These are phyloP conservation scores for Odocoileus virginianus DNA, from an alignment of 2,113 vertebrate species.

Conservation along the genomic window DNA sequence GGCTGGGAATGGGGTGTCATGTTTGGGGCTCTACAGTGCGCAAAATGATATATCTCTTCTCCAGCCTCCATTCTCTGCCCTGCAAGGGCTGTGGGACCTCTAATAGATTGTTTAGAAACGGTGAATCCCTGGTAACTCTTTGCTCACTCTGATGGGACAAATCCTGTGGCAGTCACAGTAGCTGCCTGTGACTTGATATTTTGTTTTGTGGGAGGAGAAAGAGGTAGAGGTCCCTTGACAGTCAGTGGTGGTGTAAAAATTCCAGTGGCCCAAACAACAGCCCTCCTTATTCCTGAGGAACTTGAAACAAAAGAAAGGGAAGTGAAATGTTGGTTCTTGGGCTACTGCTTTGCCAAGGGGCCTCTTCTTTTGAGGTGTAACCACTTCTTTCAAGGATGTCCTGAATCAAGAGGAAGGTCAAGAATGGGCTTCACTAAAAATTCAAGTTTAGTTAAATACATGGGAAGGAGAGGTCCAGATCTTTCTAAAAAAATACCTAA, in stretches of 20 bases:
- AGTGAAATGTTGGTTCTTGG: background rate
- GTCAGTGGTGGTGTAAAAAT: background rate
- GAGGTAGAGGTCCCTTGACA: background rate
- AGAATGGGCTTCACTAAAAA: background rate
- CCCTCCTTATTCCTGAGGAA: background rate
- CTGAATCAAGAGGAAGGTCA: background rate
- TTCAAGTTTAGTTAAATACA: background rate
- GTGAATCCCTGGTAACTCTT: background rate
- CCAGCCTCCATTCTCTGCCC: background rate
- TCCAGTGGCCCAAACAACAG: background rate
- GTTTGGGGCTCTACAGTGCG: background rate
- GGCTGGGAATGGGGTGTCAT: background rate
- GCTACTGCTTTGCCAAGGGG: background rate
- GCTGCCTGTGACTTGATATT: background rate
- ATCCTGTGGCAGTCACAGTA: background rate
- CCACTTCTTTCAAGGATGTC: background rate
- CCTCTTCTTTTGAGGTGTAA: background rate
- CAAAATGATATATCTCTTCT: background rate
- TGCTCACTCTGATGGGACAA: background rate
- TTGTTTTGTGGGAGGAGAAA: background rate
- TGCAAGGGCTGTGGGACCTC: background rate
- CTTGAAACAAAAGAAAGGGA: background rate
- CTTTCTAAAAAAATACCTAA: conserved; percentile 8
- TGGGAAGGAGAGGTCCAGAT: background rate
- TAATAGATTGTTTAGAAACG: background rate